Evolutionary conservation across 2,888 invertebrate species (phyloP), one percentile per base, ranked within the genome.

Genomic region (Lithophane semibrunnea): DNA sequence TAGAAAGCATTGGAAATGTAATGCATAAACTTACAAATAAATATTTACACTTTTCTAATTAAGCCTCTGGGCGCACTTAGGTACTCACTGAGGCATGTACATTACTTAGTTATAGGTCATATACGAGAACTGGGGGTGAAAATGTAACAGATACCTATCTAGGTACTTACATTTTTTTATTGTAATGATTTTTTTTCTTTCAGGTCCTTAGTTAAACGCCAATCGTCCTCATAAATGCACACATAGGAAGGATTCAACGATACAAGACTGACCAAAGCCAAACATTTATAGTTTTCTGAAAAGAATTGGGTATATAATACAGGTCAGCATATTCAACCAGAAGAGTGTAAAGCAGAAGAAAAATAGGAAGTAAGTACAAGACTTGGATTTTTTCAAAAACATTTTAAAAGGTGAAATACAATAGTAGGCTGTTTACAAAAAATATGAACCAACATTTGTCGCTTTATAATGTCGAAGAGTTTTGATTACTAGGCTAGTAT

Each of bases 1-100:
- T 93, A 92, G 90, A 91, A 93, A 94, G 94, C 94, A 93, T 93
- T 94, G 95, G 94, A 94, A 95, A 93, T 92, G 91, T 92, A 91
- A 90, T 86, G 91, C 92, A 91, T 91, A 87, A 86, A 79, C 86
- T 87, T 87, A 87, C 75, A 82, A 83, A 83, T 86, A 85, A 85
- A 84, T 89, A 91, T 86, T 85, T 89, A 89, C 85, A 89, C 68
- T 85, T 83, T 80, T 73, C 75, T 84, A 82, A 78, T 70, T 79
- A 77, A 79, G 75, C 84, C 74, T 79, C 79, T 82, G 72, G 47
- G 75, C 77, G 65, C 71, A 84, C 69, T 56, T 81, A n/a, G 24
- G 24, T 73, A 80, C 77, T 75, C 72, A 79, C 77, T 72, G 79
- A 84, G 71, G 42, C 81, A 65, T 80, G n/a, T 61, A 80, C 68